A percentile compares a stretch with the other conserved stretches of the same genome.
Evolutionary conservation across 1,140 invertebrate species (phyloP).

Genomic region (Drosophila lini): DNA sequence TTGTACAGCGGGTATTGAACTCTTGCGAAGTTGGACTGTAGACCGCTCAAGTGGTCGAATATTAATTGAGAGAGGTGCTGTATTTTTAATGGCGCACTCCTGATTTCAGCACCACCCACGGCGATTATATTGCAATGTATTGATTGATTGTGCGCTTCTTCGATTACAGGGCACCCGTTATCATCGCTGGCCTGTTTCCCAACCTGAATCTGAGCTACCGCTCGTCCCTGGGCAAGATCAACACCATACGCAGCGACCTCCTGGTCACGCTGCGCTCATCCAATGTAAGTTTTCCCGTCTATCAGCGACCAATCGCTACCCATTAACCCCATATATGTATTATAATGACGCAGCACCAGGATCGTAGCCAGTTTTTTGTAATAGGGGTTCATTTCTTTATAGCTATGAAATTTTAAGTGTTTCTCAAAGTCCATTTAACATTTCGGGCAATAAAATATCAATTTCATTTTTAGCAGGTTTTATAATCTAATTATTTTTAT

Average conservation of each 20-base stretch:
- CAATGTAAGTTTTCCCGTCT: slow-evolving; percentile 61
- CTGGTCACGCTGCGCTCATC: slow-evolving; percentile 72
- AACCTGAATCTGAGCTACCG: slow-evolving; percentile 79
- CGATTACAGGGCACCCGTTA: slow-evolving; percentile 72
- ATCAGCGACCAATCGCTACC: slow-evolving; percentile 39
- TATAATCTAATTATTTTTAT: background rate
- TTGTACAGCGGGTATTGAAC: slow-evolving; percentile 43
- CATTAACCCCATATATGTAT: slow-evolving; percentile 43
- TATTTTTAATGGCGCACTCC: slow-evolving; percentile 54
- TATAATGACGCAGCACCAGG: slow-evolving; percentile 22
- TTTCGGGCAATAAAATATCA: background rate
- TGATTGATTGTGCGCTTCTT: slow-evolving; percentile 35
- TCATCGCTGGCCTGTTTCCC: slow-evolving; percentile 77
- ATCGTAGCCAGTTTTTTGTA: background rate
- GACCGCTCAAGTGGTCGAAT: slow-evolving; percentile 33
- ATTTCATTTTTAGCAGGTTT: background rate
- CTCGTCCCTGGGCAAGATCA: slow-evolving; percentile 73
- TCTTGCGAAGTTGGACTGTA: slow-evolving; percentile 60
- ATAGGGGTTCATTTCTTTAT: background rate
- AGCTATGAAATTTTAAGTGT: too few relatives aligned
- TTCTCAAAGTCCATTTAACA: background rate
- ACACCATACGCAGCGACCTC: slow-evolving; percentile 74
- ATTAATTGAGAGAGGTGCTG: slow-evolving; percentile 26
- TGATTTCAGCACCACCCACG: slow-evolving; percentile 37
- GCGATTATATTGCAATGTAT: slow-evolving; percentile 9